phyloP scores from a whole-genome alignment of 2,797 vertebrate species.

The Anas bernieri region DNA sequence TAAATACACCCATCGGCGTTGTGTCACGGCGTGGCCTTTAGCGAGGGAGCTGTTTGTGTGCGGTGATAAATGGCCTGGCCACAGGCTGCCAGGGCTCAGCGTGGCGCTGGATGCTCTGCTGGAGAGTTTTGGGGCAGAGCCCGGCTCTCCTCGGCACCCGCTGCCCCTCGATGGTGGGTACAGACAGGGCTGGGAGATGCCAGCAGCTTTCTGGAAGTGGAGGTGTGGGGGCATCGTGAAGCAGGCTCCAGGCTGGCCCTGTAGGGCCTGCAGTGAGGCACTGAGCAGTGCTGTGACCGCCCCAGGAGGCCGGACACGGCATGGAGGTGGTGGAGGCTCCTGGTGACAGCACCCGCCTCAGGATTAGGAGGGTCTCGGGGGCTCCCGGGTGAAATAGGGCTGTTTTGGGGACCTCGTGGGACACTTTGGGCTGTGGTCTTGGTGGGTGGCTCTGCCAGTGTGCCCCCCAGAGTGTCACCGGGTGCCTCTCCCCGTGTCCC shows the following conservation, averaged over 20 bases:
- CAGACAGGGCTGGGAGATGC: accelerated
- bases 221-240: no score
- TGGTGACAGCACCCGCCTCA: not conserved
- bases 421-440: accelerated
- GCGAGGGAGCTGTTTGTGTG: not conserved
- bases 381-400: accelerated
- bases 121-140: not conserved
- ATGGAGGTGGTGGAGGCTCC: not conserved
- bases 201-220: no score
- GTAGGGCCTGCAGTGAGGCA: not conserved
- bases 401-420: not conserved
- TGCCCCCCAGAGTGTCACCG: not conserved
- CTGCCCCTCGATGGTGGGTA: accelerated
- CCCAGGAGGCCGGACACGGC: not conserved
- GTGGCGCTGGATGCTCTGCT: not conserved
- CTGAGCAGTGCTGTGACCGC: accelerated
- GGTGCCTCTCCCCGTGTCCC: accelerated
- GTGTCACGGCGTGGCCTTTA: conserved; percentile 69
- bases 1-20: conserved; percentile 58
- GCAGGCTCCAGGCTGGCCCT: no score
- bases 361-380: not conserved
- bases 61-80: conserved; percentile 67
- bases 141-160: accelerated
- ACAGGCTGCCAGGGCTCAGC: not conserved
- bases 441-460: accelerated